These are phyloP conservation scores for Electrona antarctica DNA, from an alignment of 2,113 vertebrate genomes.

Conservation along the genomic window DNA sequence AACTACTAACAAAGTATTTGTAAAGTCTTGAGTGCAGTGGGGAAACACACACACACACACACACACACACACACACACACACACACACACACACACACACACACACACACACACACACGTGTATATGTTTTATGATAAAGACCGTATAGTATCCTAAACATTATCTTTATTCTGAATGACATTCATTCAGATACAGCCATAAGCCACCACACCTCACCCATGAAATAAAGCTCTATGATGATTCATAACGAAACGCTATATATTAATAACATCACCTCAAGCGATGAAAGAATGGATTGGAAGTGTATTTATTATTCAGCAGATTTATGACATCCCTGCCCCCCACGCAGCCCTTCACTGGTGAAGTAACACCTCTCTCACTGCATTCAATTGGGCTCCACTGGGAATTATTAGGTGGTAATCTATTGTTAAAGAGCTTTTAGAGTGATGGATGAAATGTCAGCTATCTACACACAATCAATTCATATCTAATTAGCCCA, in stretches of 20 bases:
- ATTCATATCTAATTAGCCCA: constrained; percentile 89
- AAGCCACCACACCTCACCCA: neutral
- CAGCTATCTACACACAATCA: constrained; percentile 84
- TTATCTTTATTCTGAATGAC: too few species aligned
- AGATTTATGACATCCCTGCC: constrained; percentile 83
- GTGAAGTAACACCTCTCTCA: constrained; percentile 72
- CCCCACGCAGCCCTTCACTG: constrained; percentile 35
- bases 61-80: too few species aligned
- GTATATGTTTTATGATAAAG: too few species aligned
- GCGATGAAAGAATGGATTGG: constrained; percentile 77
- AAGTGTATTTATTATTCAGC: constrained; percentile 81
- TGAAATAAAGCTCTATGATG: constrained; percentile 80
- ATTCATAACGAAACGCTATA: constrained; percentile 82
- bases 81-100: too few species aligned
- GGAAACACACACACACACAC: too few species aligned
- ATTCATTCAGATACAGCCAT: neutral
- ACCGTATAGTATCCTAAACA: too few species aligned
- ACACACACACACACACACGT: too few species aligned
- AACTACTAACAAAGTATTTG: too few species aligned
- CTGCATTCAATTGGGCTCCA: constrained; percentile 84
- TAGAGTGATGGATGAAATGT: constrained; percentile 87
- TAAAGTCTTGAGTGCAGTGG: too few species aligned
- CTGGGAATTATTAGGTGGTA: constrained; percentile 81
- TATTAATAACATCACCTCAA: constrained; percentile 84
- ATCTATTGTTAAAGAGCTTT: constrained; percentile 88